Evolutionary conservation across 2,797 vertebrate species (phyloP), one percentile per base, ranked within the genome.

Genomic region (Premnoplex brunnescens): DNA sequence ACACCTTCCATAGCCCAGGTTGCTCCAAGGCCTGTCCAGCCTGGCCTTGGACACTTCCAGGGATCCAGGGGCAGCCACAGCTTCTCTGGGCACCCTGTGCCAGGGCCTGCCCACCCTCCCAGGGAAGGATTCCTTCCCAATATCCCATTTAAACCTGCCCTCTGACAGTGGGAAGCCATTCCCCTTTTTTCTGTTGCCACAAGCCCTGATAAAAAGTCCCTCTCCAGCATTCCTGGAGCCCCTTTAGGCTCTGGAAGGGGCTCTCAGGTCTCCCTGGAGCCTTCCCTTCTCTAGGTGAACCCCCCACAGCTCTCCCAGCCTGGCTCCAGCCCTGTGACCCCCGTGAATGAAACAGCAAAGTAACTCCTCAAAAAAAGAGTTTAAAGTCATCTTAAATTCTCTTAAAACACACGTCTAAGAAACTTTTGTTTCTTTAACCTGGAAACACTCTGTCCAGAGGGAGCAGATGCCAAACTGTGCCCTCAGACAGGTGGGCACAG

Each of bases 231-330:
- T 44, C 15, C 8, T 28, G 62, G 37, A 67, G 36, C 11, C 39
- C 14, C 46, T 52, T 44, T 2, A 22, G 22, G 46, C 27, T 0
- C 32, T 51, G 46, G 0, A 1, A 60, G 7, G 27, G 24, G 30
- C 52, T 66, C 52, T 36, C 21, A 66, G 60, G 2, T 43, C 5
- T 51, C 24, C 15, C 14, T 74, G 44, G 26, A 32, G 1, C 17
- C 56, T 66, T 32, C 9, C 10, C 21, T 0, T 22, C 7, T 27
- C 36, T 36, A 36, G 32, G 21, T 13, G 36, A 66, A 2, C 3
- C 2, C 8, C 34, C 18, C 71, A 59, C 71, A 59, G 32, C 18
- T 67, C 27, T 59, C 46, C 63, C 34, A 82, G n/a, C 66, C 56
- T 18, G 30, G 28, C 59, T 23, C 8, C 72, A 66, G 44, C 34